Percentiles rank a stretch among this genome's conserved stretches.
Conservation (phyloP, 1,140 invertebrate genomes). For the Ceratina calcarata region DNA sequence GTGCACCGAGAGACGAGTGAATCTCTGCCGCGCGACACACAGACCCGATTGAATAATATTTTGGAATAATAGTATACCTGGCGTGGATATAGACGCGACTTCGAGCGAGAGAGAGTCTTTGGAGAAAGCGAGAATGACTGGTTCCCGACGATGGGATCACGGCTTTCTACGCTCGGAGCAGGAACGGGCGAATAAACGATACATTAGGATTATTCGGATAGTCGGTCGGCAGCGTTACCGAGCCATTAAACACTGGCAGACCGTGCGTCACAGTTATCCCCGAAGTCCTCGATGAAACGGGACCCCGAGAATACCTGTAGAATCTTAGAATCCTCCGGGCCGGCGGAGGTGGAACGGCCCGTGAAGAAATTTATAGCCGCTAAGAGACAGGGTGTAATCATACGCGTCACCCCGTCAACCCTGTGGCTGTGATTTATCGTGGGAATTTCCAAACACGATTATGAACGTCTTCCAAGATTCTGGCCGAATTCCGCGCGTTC, state of each 20-base stretch:
- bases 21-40: neutral
- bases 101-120: too few species aligned
- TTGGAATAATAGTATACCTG: neutral
- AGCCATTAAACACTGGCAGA: constrained; percentile 54
- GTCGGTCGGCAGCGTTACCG: constrained; percentile 52
- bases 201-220: constrained; percentile 58
- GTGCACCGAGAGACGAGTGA: constrained; percentile 5
- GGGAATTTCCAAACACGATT: constrained; percentile 74
- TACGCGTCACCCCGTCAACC: constrained; percentile 78
- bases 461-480: constrained; percentile 53
- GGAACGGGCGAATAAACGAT: constrained; percentile 52
- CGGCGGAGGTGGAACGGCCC: constrained; percentile 48
- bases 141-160: constrained; percentile 25
- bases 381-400: constrained; percentile 78
- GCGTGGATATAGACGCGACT: too few species aligned
- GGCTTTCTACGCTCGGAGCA: constrained; percentile 38
- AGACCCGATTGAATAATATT: neutral
- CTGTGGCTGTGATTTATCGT: constrained; percentile 77
- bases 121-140: constrained; percentile 10
- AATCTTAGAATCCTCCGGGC: constrained; percentile 47
- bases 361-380: constrained; percentile 75
- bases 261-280: constrained; percentile 58
- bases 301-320: constrained; percentile 63
- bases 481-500: constrained; percentile 25
- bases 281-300: constrained; percentile 55